Percentiles rank a stretch among this genome's conserved stretches.
Conservation (phyloP, 2,797 vertebrate genomes). For the Salarias fasciatus region DNA sequence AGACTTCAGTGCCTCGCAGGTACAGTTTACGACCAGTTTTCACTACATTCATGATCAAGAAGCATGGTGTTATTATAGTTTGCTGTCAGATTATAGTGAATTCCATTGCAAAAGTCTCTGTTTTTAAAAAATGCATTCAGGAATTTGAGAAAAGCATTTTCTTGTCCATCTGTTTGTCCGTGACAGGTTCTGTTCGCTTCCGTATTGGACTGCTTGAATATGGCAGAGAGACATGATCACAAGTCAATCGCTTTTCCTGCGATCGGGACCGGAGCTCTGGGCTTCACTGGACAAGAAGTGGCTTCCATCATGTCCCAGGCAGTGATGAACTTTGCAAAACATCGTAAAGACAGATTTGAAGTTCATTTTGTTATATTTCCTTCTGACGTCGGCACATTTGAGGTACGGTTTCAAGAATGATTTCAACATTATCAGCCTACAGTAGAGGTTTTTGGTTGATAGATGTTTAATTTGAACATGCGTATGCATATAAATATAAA, state of each 20-base stretch:
- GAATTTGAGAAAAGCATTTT: too few relatives aligned
- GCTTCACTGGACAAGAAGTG: conserved; percentile 22
- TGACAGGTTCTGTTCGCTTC: conserved; percentile 69
- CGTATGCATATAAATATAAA: too few relatives aligned
- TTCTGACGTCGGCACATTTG: conserved; percentile 11
- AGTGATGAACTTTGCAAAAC: conserved; percentile 68
- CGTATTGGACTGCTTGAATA: conserved; percentile 60
- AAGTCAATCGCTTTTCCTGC: conserved; percentile 87
- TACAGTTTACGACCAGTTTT: conserved; percentile 33
- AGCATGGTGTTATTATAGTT: too few relatives aligned
- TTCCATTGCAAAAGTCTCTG: too few relatives aligned
- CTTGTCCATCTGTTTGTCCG: background rate
- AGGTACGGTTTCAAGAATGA: conserved; percentile 70
- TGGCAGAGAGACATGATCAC: accelerated
- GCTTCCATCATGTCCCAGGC: conserved; percentile 75
- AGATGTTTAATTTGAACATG: too few relatives aligned
- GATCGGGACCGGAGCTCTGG: conserved; percentile 70
- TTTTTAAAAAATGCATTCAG: too few relatives aligned
- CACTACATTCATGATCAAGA: too few relatives aligned
- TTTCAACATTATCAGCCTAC: accelerated
- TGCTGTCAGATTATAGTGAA: too few relatives aligned
- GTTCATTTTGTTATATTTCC: conserved; percentile 84
- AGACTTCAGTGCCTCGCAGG: too few relatives aligned
- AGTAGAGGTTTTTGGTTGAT: too few relatives aligned
- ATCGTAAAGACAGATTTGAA: background rate